Percentiles rank a stretch among this genome's conserved stretches.
These are phyloP conservation scores for Hylaeus anthracinus DNA, from an alignment of 1,140 invertebrate species.

Conservation along the genomic window DNA sequence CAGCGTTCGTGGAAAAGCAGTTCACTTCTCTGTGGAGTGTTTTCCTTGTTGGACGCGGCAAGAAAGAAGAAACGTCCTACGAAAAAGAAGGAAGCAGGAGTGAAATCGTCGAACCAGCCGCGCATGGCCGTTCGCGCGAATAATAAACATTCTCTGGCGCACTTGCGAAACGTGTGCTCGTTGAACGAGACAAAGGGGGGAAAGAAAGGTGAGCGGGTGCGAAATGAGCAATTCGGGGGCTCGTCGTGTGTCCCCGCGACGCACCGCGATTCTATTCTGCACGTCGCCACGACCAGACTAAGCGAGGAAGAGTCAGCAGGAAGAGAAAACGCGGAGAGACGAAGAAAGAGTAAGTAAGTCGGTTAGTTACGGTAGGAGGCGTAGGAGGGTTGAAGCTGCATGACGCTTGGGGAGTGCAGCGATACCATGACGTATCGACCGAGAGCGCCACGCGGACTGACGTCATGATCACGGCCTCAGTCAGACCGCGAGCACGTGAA, in stretches of 20 bases:
- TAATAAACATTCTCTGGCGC: background rate
- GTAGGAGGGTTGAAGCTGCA: slow-evolving; percentile 49
- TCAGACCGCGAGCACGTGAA: slow-evolving; percentile 80
- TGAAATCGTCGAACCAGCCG: background rate
- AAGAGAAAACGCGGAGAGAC: slow-evolving; percentile 22
- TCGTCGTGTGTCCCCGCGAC: slow-evolving; percentile 37
- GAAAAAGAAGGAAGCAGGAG: background rate
- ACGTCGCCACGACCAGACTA: background rate
- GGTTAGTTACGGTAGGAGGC: background rate
- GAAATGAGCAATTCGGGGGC: slow-evolving; percentile 51
- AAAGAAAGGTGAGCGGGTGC: slow-evolving; percentile 3
- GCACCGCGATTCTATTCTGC: slow-evolving; percentile 2
- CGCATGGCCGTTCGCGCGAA: background rate
- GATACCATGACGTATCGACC: slow-evolving; percentile 77
- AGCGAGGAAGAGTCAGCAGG: slow-evolving; percentile 10
- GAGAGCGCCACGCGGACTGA: slow-evolving; percentile 76
- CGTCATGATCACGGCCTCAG: slow-evolving; percentile 80
- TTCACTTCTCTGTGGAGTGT: background rate
- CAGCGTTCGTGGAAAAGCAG: background rate
- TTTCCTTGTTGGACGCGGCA: background rate
- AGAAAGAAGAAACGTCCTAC: background rate
- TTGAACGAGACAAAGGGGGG: background rate
- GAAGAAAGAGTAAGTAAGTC: slow-evolving; percentile 28
- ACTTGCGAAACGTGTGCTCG: background rate
- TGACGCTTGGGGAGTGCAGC: slow-evolving; percentile 65